Evolutionary conservation across 2,113 vertebrate species (phyloP).

Genomic region (Psammodynastes pulverulentus): DNA sequence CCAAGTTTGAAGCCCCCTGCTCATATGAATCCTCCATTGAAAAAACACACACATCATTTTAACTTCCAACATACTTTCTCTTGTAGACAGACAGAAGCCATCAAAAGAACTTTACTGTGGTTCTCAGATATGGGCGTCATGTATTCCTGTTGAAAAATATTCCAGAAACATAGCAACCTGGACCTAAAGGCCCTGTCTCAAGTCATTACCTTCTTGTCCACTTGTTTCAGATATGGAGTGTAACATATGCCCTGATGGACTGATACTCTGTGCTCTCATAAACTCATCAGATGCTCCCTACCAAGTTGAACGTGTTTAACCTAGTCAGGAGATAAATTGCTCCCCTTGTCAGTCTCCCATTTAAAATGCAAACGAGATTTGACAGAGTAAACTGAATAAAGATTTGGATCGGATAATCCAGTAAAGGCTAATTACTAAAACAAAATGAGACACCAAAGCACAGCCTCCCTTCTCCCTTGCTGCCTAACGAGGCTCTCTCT

Average conservation of each 20-base stretch:
- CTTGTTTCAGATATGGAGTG: not conserved
- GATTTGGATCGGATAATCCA: conserved; percentile 80
- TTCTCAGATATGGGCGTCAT: not conserved
- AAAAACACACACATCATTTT: not conserved
- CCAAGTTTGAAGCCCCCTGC: too few relatives aligned
- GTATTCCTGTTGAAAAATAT: not conserved
- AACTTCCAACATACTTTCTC: not conserved
- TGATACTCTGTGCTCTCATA: accelerated
- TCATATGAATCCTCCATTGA: not conserved
- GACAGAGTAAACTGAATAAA: conserved; percentile 78
- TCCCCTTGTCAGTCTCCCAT: conserved; percentile 78
- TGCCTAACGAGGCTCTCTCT: conserved; percentile 54
- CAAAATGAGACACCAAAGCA: conserved; percentile 72
- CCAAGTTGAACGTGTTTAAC: conserved; percentile 62
- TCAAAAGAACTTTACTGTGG: not conserved
- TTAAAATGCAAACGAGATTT: conserved; percentile 83
- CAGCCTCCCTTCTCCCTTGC: conserved; percentile 53
- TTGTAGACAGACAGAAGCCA: not conserved
- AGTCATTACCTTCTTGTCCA: not conserved
- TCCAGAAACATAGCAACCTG: not conserved
- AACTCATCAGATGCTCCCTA: not conserved
- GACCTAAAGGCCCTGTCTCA: not conserved
- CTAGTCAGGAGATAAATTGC: conserved; percentile 75
- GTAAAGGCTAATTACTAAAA: conserved; percentile 79
- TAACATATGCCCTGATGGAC: not conserved